Evolutionary conservation across 2,797 vertebrate species (phyloP).

Genomic region (Mallotus villosus): DNA sequence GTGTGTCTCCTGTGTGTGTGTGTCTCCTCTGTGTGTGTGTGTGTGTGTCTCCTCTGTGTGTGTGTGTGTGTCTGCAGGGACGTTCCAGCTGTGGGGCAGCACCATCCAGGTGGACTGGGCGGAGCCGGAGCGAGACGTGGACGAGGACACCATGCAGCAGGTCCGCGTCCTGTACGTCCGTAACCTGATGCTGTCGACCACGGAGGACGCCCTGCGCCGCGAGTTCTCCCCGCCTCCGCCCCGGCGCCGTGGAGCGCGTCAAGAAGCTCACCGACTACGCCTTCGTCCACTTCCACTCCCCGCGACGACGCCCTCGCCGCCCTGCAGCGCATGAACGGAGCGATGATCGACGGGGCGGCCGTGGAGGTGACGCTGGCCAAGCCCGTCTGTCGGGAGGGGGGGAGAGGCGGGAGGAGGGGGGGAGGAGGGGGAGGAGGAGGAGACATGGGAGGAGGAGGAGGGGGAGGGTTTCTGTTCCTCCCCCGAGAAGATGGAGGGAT

Average conservation of each 20-base stretch:
- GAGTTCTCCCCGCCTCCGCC: conserved; percentile 89
- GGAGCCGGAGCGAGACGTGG: conserved; percentile 88
- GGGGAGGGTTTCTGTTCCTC: conserved; percentile 66
- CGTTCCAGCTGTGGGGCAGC: conserved; percentile 89
- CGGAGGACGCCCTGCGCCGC: conserved; percentile 84
- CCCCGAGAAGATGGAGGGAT: conserved; percentile 73
- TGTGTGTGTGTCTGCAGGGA: conserved; percentile 69
- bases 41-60: neutral
- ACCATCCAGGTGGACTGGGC: conserved; percentile 95
- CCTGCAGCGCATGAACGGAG: conserved; percentile 85
- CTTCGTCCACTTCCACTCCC: conserved; percentile 88
- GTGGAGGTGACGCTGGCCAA: conserved; percentile 91
- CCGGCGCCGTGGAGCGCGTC: conserved; percentile 87
- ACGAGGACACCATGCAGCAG: conserved; percentile 91
- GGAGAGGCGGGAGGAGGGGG: conserved; percentile 22
- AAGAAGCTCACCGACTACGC: conserved; percentile 94
- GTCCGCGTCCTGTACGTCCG: conserved; percentile 86
- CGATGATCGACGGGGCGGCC: conserved; percentile 82
- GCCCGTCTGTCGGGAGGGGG: conserved; percentile 79
- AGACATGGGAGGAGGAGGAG: conserved; percentile 70
- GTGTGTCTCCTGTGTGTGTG: neutral
- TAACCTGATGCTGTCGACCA: conserved; percentile 90
- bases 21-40: conserved; percentile 14
- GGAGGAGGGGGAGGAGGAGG: conserved; percentile 49
- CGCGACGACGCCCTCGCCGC: conserved; percentile 86